These are phyloP conservation scores for Porites divaricata DNA, from an alignment of 92 coral and sea anemone species.

Conservation along the genomic window DNA sequence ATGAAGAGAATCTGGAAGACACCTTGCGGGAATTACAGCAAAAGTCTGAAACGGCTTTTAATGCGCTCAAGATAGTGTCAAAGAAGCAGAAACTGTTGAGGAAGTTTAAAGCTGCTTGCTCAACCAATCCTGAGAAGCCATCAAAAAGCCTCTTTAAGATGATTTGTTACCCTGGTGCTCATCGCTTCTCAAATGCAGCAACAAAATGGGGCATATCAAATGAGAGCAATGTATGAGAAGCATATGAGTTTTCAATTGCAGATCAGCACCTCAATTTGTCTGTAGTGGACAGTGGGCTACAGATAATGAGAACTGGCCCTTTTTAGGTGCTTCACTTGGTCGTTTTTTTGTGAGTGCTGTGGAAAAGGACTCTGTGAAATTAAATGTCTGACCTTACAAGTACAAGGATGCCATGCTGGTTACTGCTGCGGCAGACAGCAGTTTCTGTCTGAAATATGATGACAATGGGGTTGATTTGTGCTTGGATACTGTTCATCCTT, in stretches of 20 bases:
- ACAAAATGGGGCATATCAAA: slow-evolving; percentile 58
- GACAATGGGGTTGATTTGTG: slow-evolving; percentile 7
- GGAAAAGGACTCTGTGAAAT: slow-evolving; percentile 56
- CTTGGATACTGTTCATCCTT: slow-evolving; percentile 31
- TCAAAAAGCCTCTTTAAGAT: slow-evolving; percentile 53
- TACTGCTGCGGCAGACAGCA: slow-evolving; percentile 31
- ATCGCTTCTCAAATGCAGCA: slow-evolving; percentile 54
- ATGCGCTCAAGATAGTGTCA: slow-evolving; percentile 37
- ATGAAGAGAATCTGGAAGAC: slow-evolving; percentile 35
- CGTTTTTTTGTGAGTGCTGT: slow-evolving; percentile 56
- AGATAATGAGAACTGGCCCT: slow-evolving; percentile 51
- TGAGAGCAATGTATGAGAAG: slow-evolving; percentile 50
- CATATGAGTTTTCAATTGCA: slow-evolving; percentile 54
- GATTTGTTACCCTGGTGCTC: too few species aligned
- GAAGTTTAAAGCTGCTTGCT: slow-evolving; percentile 53
- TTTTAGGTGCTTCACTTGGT: slow-evolving; percentile 62
- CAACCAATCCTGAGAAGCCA: slow-evolving; percentile 55
- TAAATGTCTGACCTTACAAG: slow-evolving; percentile 65
- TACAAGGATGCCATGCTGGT: slow-evolving; percentile 31
- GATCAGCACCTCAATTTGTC: slow-evolving; percentile 47
- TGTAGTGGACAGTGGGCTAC: slow-evolving; percentile 65
- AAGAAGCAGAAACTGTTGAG: slow-evolving; percentile 48
- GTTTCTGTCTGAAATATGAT: slow-evolving; percentile 32
- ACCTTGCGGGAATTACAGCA: slow-evolving; percentile 33
- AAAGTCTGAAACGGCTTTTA: slow-evolving; percentile 18